A percentile compares a stretch with the other conserved stretches of the same genome.
Conservation (phyloP, 2,888 invertebrate species). For the Pegoplata infirma region DNA sequence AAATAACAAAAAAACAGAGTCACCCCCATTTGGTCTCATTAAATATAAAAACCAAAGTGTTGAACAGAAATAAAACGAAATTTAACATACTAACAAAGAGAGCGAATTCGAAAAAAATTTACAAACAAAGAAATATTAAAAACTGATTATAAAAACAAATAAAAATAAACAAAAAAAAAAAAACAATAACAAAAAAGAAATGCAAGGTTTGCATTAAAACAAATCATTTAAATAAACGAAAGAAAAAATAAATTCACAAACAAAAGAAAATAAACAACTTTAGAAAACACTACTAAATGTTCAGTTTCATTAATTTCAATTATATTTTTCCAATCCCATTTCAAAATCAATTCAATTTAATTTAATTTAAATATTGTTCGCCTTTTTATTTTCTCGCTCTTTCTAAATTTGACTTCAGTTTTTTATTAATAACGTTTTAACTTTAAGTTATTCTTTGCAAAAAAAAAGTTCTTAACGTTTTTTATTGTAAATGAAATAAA, state of each 20-base stretch:
- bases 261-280: background rate
- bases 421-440: background rate
- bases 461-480: conserved; percentile 7
- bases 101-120: background rate
- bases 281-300: too few species aligned
- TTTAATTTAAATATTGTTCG: background rate
- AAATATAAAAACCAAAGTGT: too few species aligned
- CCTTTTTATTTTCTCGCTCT: background rate
- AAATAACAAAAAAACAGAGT: too few species aligned
- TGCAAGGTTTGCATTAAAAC: background rate
- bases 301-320: too few species aligned
- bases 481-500: background rate
- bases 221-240: background rate
- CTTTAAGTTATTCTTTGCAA: conserved; percentile 22
- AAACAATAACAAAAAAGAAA: background rate
- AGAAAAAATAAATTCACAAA: background rate
- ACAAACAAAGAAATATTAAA: conserved; percentile 13
- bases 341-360: background rate
- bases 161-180: background rate
- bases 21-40: too few species aligned
- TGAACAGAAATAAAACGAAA: too few species aligned
- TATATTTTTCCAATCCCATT: background rate
- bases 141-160: conserved; percentile 3
- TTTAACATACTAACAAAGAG: too few species aligned
- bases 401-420: background rate